Base-by-base conservation (phyloP, 2,888 invertebrate species). In the Drosophila maculinotata region DNA sequence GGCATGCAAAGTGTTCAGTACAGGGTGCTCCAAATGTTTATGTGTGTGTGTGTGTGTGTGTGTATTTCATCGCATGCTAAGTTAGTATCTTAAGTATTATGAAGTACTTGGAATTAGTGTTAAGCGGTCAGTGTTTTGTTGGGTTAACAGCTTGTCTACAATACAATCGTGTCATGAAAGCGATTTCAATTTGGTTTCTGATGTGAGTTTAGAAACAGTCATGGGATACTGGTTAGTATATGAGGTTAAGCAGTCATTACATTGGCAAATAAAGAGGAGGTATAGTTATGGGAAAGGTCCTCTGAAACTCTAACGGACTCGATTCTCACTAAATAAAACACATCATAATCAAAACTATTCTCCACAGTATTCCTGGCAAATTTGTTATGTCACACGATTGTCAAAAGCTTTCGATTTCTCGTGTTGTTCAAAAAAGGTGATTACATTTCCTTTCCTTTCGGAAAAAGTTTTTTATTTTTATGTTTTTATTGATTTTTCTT, bases 1-100 rank as follows among this genome's bases (percentile, higher is more conserved):
- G 15, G 65, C 72, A 73, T 73, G 72, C 72, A 52, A 9, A n/a
- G 60, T 69, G 65, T 56, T 52, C 49, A 30, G 42, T 69, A 75
- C 59, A 56, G 25, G 62, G 72, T 72, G 72, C 75, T 65, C 49
- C 74, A 74, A 42, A 31, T 58, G 39, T 6, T 30, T 47, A n/a
- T n/a, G n/a, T n/a, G n/a, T n/a, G n/a, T n/a, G n/a, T n/a, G n/a
- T 45, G 38, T 41, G 35, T 25, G 35, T 47, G 30, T 28, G 25
- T 25, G 38, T 51, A 20, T 45, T 28, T 15, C 33, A 23, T 42
- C 31, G 52, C 72, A 74, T 72, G 75, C 72, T 59, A n/a, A 33
- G 38, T 69, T 69, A 48, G 39, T 48, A 23, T 30, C 25, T n/a
- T 0, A n/a, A 36, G 17, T 45, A 30, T 26, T 49, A 52, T 41